Evolutionary conservation across 2,113 vertebrate genomes (phyloP), one percentile per base, ranked within the genome.

Genomic region (Rhinichthys klamathensis): DNA sequence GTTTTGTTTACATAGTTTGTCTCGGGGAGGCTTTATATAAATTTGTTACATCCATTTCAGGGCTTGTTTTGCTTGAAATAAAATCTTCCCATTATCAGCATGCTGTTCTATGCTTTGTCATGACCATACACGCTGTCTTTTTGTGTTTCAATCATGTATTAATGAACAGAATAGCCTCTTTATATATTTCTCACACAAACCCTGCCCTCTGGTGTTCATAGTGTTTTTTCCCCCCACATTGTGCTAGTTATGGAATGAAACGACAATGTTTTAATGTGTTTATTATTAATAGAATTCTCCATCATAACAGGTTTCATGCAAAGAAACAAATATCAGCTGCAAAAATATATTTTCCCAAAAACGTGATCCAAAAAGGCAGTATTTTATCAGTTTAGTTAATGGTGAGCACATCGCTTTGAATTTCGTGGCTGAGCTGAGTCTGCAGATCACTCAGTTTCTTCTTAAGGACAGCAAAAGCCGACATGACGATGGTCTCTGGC

Each of bases 361-460:
- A 21, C 9, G 21, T 41, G 69, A 72, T n/a, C 21, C 10, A 51
- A 44, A 61, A 67, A 32, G 51, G 27, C 44, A 18, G 6, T 51
- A 32, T 70, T 63, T 49, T 8, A 32, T 4, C 25, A 16, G 16
- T 27, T 35, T 8, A 95, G 92, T 99, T 99, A 88, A 99, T 99
- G 60, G 98, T 99, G 77, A 99, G 96, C 15, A 98, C 97, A 0
- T 99, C 97, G 0, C 95, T 99, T 95, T 99, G 98, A 88, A 99
- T 99, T 92, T 99, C 98, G 0, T 99, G 97, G 94, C 97, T 99
- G 88, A 99, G 92, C 87, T 99, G 97, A 2, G 97, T 99, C 93
- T 99, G 98, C 65, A 99, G 94, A 76, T 99, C 98, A 0, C 98
- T 99, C 85, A 99, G 91, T 80, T 99, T 99, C 94, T 98, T 99